Base-by-base conservation (phyloP, 2,113 vertebrate species). In the Merops nubicus region DNA sequence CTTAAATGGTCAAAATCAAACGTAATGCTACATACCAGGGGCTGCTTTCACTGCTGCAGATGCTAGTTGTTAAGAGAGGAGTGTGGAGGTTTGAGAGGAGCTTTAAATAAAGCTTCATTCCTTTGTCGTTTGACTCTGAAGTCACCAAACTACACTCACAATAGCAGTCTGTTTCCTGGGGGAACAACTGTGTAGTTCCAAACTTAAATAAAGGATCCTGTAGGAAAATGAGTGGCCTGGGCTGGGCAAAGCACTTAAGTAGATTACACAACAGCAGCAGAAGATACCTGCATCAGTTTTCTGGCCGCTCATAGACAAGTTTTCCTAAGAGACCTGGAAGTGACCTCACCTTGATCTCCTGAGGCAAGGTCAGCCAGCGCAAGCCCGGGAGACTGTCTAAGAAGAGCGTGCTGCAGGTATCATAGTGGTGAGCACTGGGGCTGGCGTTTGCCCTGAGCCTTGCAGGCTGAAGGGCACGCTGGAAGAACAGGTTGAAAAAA, bases 401-500 rank as follows among this genome's bases (percentile, higher is more conserved):
- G 88, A 99, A 98, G 5, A 98, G 91, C 0, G 98, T 97, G 43
- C 98, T 98, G 42, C 97, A 98, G 63, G 97, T 91, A 20, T 98
- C 97, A 0, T 96, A 95, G 15, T 91, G 88, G 2, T 97, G 96
- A 11, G 96, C 64, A 0, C 97, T 54, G 62, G 97, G 82, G 75
- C 97, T 96, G 77, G 95, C 70, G 11, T 77, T 47, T 15, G 74
- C 11, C 62, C 42, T 97, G 15, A 98, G 88, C 9, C 95, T 96
- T 2, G 91, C 96, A 1, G 98, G 99, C 92, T 98, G 99, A 60
- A 99, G 98, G 4, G 98, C 98, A 96, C 98, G 98, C 98, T 99
- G 99, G 98, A 99, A 99, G 97, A 99, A 98, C 94, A 99, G 98
- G 98, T 96, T 98, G 98, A 99, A 99, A 98, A 99, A 99, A 70